phyloP scores from a whole-genome alignment of 2,797 vertebrate genomes.

The Mormyrops attenuatus region DNA sequence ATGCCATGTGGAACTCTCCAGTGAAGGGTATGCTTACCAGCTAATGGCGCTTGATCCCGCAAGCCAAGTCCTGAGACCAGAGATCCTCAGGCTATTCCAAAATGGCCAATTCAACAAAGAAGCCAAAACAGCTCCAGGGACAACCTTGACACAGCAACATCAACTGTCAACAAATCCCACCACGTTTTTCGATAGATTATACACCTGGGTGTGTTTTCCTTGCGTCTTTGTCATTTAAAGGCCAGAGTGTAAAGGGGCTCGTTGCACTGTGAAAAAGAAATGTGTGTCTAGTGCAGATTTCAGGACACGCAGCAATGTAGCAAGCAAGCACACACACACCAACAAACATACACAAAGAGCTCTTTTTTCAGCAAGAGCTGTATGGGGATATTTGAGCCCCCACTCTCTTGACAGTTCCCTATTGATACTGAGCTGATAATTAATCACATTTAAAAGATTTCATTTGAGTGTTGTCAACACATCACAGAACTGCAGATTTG shows the following conservation, averaged over 20 bases:
- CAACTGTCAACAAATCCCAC: neutral
- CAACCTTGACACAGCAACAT: neutral
- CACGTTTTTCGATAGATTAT: neutral
- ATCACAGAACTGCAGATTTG: conserved; percentile 31
- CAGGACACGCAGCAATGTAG: neutral
- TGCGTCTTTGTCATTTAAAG: neutral
- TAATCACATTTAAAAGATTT: conserved; percentile 13
- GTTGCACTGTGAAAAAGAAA: neutral
- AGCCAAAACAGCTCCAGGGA: neutral
- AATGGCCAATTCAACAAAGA: neutral
- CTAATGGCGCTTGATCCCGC: neutral
- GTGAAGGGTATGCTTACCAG: neutral
- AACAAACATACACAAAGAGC: neutral
- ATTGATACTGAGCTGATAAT: conserved; percentile 17
- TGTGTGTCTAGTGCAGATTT: neutral
- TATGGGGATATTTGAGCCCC: neutral
- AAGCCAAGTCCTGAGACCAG: neutral
- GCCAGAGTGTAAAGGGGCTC: neutral
- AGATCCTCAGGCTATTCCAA: neutral
- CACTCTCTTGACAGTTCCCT: neutral
- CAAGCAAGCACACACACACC: neutral
- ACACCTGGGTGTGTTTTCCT: neutral
- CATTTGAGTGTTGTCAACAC: conserved; percentile 29
- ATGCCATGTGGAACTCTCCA: neutral
- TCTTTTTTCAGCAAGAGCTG: neutral